Evolutionary conservation across 1,140 invertebrate species (phyloP).

Genomic region (Zaprionus inermis): DNA sequence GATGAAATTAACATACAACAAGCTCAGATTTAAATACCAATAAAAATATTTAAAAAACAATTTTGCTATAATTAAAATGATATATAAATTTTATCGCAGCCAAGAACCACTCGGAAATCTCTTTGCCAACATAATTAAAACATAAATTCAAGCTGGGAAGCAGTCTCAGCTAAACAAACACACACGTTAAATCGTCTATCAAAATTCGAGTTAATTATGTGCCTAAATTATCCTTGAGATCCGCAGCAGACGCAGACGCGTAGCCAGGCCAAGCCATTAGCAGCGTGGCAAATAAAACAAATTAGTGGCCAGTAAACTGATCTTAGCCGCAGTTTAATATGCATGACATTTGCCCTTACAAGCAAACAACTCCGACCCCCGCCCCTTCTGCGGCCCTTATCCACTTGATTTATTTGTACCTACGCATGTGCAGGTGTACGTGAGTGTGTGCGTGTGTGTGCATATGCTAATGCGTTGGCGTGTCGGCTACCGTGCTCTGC

Average conservation of each 20-base stretch:
- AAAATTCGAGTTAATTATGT: constrained; percentile 48
- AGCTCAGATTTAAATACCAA: not conserved
- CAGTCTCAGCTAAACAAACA: not conserved
- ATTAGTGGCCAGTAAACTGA: constrained; percentile 48
- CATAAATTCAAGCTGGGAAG: constrained; percentile 2
- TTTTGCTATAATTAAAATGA: constrained; percentile 17
- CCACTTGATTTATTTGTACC: constrained; percentile 24
- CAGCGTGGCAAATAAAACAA: constrained; percentile 50
- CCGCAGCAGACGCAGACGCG: not conserved
- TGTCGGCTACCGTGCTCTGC: constrained; percentile 35
- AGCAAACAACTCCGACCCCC: not conserved
- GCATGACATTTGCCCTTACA: constrained; percentile 55
- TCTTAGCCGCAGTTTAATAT: constrained; percentile 28
- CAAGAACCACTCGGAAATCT: not conserved
- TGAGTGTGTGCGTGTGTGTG: constrained; percentile 7
- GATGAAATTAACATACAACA: not conserved
- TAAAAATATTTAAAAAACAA: not conserved
- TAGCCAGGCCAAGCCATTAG: constrained; percentile 62
- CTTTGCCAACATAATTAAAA: not conserved
- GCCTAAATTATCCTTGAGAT: constrained; percentile 65
- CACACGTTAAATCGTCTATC: constrained; percentile 18
- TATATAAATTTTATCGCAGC: constrained; percentile 2
- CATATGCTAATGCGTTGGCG: constrained; percentile 64
- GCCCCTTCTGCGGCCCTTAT: constrained; percentile 1
- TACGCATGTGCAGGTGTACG: not conserved